A percentile compares a stretch with the other conserved stretches of the same genome.
phyloP scores from a whole-genome alignment of 2,113 vertebrate genomes.

The Engraulis encrasicolus region DNA sequence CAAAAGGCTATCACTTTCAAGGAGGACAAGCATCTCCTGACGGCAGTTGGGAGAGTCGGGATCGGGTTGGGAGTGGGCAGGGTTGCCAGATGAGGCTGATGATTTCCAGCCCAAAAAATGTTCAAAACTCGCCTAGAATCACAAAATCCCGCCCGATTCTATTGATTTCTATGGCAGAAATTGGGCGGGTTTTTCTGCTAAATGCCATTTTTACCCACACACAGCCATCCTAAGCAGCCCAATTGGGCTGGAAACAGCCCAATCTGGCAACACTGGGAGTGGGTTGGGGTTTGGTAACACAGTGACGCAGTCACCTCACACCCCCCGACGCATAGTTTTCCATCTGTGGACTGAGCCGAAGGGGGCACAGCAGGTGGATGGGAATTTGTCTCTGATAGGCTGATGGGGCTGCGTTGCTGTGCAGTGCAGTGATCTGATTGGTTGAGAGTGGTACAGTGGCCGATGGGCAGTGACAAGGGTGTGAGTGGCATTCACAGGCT shows the following conservation, averaged over 20 bases:
- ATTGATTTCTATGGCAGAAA: too few relatives aligned
- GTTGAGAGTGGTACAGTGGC: conserved; percentile 31
- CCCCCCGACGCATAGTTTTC: conserved; percentile 42
- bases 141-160: too few relatives aligned
- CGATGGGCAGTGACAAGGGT: conserved; percentile 35
- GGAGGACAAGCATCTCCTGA: conserved; percentile 26
- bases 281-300: neutral
- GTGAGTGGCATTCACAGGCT: conserved; percentile 61
- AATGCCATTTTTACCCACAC: too few relatives aligned
- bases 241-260: too few relatives aligned
- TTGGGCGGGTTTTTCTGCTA: too few relatives aligned
- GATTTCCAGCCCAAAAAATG: too few relatives aligned
- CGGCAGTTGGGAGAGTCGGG: neutral
- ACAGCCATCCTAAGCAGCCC: too few relatives aligned
- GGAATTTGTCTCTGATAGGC: conserved; percentile 44
- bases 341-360: conserved; percentile 50
- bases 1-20: conserved; percentile 31
- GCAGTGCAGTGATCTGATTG: conserved; percentile 39
- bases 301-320: neutral
- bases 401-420: conserved; percentile 26
- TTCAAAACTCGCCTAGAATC: too few relatives aligned
- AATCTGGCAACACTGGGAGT: too few relatives aligned
- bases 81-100: too few relatives aligned
- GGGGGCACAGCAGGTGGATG: conserved; percentile 35
- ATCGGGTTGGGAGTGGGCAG: too few relatives aligned